These are phyloP conservation scores for Rhogogaster chlorosoma DNA, from an alignment of 2,888 invertebrate species.

Conservation along the genomic window DNA sequence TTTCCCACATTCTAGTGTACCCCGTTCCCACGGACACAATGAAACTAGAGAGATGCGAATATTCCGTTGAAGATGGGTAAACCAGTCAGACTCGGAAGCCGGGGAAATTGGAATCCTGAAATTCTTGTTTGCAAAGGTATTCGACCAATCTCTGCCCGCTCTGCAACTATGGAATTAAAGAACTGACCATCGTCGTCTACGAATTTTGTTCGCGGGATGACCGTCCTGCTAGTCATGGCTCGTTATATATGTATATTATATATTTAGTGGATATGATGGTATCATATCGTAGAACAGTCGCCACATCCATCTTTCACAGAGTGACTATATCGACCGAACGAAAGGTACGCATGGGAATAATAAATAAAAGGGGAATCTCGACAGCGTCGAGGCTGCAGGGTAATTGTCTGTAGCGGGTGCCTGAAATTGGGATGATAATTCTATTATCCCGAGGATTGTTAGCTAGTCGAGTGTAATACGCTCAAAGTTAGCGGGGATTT, in stretches of 20 bases:
- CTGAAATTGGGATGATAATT: conserved; percentile 40
- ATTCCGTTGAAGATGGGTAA: conserved; percentile 16
- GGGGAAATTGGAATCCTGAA: conserved; percentile 41
- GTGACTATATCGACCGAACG: background rate
- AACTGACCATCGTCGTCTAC: background rate
- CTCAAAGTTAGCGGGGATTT: background rate
- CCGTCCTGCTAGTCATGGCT: background rate
- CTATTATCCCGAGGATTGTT: conserved; percentile 33
- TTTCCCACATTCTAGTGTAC: conserved; percentile 32
- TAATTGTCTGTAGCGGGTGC: conserved; percentile 20
- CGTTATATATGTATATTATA: background rate
- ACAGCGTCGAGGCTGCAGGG: background rate
- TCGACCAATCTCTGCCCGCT: background rate
- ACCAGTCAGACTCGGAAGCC: conserved; percentile 13
- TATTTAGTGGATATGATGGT: background rate
- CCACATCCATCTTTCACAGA: background rate
- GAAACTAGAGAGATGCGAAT: conserved; percentile 36
- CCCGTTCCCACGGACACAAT: conserved; percentile 40
- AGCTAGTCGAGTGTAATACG: conserved; percentile 14
- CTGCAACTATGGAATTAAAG: background rate
- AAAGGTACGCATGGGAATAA: background rate
- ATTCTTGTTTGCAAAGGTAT: conserved; percentile 27
- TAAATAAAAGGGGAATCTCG: background rate
- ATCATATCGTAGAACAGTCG: background rate
- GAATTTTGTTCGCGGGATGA: background rate